Percentiles rank a stretch among this genome's conserved stretches.
Evolutionary conservation across 2,888 invertebrate genomes (phyloP).

Genomic region (Xanthia icteritia): DNA sequence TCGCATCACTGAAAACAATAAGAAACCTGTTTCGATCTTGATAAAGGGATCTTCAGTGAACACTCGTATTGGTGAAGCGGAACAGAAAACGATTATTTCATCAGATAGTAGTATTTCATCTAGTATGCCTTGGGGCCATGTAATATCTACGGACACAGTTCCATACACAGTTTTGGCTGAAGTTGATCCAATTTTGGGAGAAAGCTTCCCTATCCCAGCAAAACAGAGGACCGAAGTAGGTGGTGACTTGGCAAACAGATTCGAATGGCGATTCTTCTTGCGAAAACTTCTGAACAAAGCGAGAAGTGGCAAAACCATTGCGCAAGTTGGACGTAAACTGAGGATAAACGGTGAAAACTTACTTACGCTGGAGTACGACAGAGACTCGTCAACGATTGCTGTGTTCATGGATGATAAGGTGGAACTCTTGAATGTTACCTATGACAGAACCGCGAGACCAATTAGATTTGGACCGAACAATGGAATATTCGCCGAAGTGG

Average conservation of each 20-base stretch:
- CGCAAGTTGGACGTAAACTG: constrained; percentile 96
- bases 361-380: constrained; percentile 97
- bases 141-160: constrained; percentile 96
- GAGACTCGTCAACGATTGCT: constrained; percentile 95
- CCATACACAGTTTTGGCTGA: constrained; percentile 97
- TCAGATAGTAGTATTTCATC: constrained; percentile 96
- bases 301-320: constrained; percentile 92
- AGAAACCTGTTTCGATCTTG: constrained; percentile 95
- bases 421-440: constrained; percentile 96
- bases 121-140: constrained; percentile 96
- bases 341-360: constrained; percentile 98
- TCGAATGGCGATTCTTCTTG: constrained; percentile 98
- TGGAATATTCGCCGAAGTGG: constrained; percentile 96
- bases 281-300: constrained; percentile 93
- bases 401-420: constrained; percentile 97
- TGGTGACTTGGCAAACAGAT: constrained; percentile 97
- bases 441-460: constrained; percentile 95
- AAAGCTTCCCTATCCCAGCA: constrained; percentile 97
- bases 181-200: constrained; percentile 96
- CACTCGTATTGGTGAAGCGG: constrained; percentile 95
- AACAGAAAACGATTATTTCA: constrained; percentile 94
- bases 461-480: constrained; percentile 96
- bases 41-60: constrained; percentile 97
- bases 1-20: constrained; percentile 95
- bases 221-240: constrained; percentile 97